Base-by-base conservation (phyloP, 2,113 vertebrate species). In the Synodontis membranacea region DNA sequence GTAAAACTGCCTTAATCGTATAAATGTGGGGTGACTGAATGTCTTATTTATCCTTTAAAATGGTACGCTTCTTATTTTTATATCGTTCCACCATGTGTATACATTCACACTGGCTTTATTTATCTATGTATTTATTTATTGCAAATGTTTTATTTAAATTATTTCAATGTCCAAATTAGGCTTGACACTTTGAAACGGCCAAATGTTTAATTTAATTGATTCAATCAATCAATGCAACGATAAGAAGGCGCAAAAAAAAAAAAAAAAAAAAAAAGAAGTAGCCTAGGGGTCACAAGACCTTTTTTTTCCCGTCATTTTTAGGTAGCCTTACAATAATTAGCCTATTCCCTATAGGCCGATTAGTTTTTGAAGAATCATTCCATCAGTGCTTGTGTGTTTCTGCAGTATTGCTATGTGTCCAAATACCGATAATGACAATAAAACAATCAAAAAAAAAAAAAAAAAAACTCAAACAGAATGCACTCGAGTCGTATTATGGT, bases 321-420 rank as follows among this genome's bases (percentile, higher is more conserved):
- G 96, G 96, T 96, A 96, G 96, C 97, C 97, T 97, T 96, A 96
- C 75, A 42, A 86, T 68, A 62, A 80, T 86, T 86, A 86, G 75
- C 60, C 75, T 85, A 85, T 96, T 96, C 96, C 96, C 95, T 96
- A 96, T 94, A 93, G 94, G 95, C 94, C 95, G 60, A 60, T 95
- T 96, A 80, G 96, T 94, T 95, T 96, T 96, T 96, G 96, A 21
- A 42, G 54, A 96, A 95, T 95, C 93, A 93, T 96, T 96, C 96
- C 96, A 95, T 92, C 95, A 95, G 95, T 95, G 95, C 96, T 96
- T 96, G 96, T 96, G 96, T 96, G 96, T 97, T 96, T 97, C 94
- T 93, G 96, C 95, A 96, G 96, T 96, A 95, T 96, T 96, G 97
- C 96, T 97, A 97, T 96, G 95, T 97, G 96, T 97, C 97, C 95